Evolutionary conservation across 1,140 invertebrate genomes (phyloP).

Genomic region (Diachasmimorpha longicaudata): DNA sequence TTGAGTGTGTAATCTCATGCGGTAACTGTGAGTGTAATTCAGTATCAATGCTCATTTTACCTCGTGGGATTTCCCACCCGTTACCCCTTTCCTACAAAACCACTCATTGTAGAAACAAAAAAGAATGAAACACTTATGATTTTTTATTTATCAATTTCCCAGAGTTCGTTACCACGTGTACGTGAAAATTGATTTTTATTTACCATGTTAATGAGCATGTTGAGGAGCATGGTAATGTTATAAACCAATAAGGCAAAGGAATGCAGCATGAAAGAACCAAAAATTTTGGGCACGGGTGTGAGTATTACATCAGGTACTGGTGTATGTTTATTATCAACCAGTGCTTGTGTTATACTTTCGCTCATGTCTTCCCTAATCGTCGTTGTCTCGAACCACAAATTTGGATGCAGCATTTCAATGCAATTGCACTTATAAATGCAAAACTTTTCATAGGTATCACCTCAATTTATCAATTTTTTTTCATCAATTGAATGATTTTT

Average conservation of each 20-base stretch:
- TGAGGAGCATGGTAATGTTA: slow-evolving; percentile 61
- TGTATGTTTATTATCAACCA: slow-evolving; percentile 67
- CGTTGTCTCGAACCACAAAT: slow-evolving; percentile 48
- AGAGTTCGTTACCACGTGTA: background rate
- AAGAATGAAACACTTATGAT: background rate
- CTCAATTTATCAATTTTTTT: background rate
- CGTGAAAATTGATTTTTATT: background rate
- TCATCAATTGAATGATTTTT: background rate
- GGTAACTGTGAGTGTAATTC: slow-evolving; percentile 83
- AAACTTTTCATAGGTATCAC: slow-evolving; percentile 33
- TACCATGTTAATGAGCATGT: slow-evolving; percentile 24
- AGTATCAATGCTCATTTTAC: slow-evolving; percentile 71
- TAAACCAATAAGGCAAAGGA: slow-evolving; percentile 30
- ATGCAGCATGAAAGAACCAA: slow-evolving; percentile 60
- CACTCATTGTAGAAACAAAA: background rate
- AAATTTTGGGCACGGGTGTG: slow-evolving; percentile 66
- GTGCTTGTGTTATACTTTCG: slow-evolving; percentile 85
- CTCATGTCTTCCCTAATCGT: slow-evolving; percentile 55
- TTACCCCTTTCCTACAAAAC: slow-evolving; percentile 56
- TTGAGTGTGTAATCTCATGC: slow-evolving; percentile 82
- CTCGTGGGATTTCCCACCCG: slow-evolving; percentile 74
- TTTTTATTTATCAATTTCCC: background rate
- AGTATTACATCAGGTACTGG: slow-evolving; percentile 99
- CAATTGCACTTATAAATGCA: slow-evolving; percentile 36
- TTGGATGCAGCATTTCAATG: slow-evolving; percentile 27